Conservation (phyloP, 2,888 invertebrate species). For the Hermodice carunculata region DNA sequence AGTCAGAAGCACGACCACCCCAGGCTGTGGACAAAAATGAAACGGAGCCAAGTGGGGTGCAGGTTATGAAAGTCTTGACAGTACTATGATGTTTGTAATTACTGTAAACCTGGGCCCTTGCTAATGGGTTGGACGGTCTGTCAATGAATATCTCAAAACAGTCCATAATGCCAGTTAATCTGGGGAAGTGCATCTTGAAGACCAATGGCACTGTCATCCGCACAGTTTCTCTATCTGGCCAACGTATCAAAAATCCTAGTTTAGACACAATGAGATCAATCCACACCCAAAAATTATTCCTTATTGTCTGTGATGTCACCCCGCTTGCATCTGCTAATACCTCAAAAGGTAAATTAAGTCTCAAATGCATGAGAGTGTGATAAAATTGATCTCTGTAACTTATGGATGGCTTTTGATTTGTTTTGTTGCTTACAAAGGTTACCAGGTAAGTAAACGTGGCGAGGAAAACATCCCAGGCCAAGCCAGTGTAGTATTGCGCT, state of each 20-base stretch:
- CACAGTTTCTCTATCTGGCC: conserved; percentile 6
- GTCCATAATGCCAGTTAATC: conserved; percentile 10
- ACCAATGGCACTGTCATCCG: background rate
- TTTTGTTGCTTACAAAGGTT: background rate
- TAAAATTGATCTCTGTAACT: background rate
- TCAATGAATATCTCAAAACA: conserved; percentile 16
- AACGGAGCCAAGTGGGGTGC: background rate
- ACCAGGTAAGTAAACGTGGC: background rate
- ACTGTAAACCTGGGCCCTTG: background rate
- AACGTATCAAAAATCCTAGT: background rate
- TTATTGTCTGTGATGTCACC: background rate
- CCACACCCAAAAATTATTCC: background rate
- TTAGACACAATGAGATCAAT: background rate
- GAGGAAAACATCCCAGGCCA: background rate
- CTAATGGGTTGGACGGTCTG: background rate
- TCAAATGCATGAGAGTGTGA: background rate
- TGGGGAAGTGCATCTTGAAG: background rate
- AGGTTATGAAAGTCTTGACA: background rate
- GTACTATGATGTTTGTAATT: conserved; percentile 5
- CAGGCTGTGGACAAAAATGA: conserved; percentile 6
- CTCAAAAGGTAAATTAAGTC: conserved; percentile 1
- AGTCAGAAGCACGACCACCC: conserved; percentile 18
- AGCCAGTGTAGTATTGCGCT: too few species aligned
- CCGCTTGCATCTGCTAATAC: background rate
- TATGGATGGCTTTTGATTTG: background rate